Base-by-base conservation (phyloP, 2,113 vertebrate species). In the Macquaria australasica region DNA sequence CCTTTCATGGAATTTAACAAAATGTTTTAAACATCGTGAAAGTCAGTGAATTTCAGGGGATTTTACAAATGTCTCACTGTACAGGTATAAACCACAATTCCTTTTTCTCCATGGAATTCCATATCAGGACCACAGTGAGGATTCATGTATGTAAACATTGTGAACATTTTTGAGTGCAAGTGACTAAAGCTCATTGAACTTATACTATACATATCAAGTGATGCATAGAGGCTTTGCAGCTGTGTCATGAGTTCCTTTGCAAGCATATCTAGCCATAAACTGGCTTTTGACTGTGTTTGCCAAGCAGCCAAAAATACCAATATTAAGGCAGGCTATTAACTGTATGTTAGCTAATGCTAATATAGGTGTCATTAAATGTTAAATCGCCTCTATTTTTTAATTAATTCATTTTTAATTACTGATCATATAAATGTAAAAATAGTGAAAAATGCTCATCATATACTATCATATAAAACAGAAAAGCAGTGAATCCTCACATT, bases 181-280 rank as follows among this genome's bases (percentile, higher is more conserved):
- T 73, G 23, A 73, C 34, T 73, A 6, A 43, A 43, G 58, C 73
- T 62, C 73, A 62, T 43, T 75, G 58, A 75, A 75, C 43, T 16
- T 62, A 23, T 23, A 34, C 41, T 56, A 7, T 39, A 6, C 12
- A 60, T 60, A 59, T 59, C n/a, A 74, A 45, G 72, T 4, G 56
- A 45, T 60, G 39, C 72, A 60, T 15, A 28, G 53, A 58, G 37
- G 37, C 23, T 73, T 16, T 31, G 56, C 56, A 48, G 73, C 58
- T 70, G 68, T 70, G 45, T 31, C 43, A 20, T 28, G n/a, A 31
- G 45, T 14, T 45, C 20, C 9, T 28, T 21, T 21, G 15, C 43
- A 50, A 16, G 18, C 45, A 14, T 28, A 31, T 60, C 5, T 45
- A 2, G 56, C n/a, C n/a, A n/a, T n/a, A 43, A 43, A 39, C 50